Percentiles rank a stretch among this genome's conserved stretches.
Evolutionary conservation across 2,797 vertebrate species (phyloP).

Genomic region (Malurus splendens): DNA sequence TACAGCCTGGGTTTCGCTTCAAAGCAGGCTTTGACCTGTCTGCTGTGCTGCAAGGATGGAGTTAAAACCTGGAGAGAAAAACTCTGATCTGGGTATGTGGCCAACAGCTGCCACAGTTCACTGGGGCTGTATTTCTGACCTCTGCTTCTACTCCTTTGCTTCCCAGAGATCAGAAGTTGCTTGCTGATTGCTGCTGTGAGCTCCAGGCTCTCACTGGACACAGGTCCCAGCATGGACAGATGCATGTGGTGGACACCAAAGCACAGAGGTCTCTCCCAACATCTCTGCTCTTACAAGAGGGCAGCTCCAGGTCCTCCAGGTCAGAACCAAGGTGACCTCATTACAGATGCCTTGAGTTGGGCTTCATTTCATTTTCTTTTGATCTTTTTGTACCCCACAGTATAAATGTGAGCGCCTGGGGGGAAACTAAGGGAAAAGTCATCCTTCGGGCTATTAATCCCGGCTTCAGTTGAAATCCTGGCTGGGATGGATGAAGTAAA

Average conservation of each 20-base stretch:
- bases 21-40: conserved; percentile 64
- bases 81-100: not conserved
- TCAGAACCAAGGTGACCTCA: not conserved
- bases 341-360: not conserved
- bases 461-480: not conserved
- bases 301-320: not conserved
- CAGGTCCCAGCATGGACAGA: not conserved
- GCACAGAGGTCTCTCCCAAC: not conserved
- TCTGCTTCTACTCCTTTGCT: not conserved
- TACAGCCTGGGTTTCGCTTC: conserved; percentile 35
- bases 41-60: conserved; percentile 18
- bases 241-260: not conserved
- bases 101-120: not conserved
- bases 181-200: not conserved
- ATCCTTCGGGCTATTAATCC: not conserved
- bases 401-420: not conserved
- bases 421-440: not conserved
- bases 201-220: not conserved
- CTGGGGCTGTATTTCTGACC: conserved; percentile 6
- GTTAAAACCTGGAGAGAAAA: conserved; percentile 38
- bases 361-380: not conserved
- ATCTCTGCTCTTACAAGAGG: not conserved
- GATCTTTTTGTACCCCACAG: not conserved
- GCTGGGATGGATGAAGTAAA: rapidly evolving
- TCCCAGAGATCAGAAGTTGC: not conserved